These are phyloP conservation scores for Prunella fulvescens DNA, from an alignment of 2,113 vertebrate species.

Conservation along the genomic window DNA sequence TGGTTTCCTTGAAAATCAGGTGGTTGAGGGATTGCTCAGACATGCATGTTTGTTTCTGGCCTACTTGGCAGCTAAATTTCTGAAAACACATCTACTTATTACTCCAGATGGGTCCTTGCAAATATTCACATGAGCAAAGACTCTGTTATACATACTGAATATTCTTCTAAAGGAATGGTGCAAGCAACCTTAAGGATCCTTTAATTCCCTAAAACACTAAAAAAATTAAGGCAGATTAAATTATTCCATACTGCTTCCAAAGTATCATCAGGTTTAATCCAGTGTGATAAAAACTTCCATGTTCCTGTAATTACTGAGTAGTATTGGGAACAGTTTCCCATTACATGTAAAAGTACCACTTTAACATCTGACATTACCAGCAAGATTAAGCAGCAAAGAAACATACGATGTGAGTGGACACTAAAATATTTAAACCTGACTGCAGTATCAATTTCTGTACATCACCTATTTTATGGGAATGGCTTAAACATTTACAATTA, in stretches of 20 bases:
- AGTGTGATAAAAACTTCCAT: background rate
- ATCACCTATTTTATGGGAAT: background rate
- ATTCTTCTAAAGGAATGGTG: background rate
- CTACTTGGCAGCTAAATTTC: background rate
- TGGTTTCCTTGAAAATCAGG: background rate
- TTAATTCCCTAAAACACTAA: background rate
- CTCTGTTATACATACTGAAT: background rate
- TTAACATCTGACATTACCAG: background rate
- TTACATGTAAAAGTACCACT: background rate
- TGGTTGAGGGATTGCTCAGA: accelerated
- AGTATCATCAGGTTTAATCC: background rate
- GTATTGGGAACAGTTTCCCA: background rate
- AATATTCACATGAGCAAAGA: background rate
- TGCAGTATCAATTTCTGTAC: background rate
- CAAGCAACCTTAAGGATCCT: background rate
- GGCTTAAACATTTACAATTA: background rate
- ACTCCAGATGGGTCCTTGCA: background rate
- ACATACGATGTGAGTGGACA: background rate
- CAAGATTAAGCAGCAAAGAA: background rate
- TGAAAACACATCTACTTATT: background rate
- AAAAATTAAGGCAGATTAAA: background rate
- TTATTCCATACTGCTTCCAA: background rate
- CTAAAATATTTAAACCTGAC: background rate
- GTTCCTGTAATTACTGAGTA: background rate
- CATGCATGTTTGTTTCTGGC: accelerated